Evolutionary conservation across 2,888 invertebrate genomes (phyloP), one percentile per base, ranked within the genome.

Genomic region (Ennomos quercinarius): DNA sequence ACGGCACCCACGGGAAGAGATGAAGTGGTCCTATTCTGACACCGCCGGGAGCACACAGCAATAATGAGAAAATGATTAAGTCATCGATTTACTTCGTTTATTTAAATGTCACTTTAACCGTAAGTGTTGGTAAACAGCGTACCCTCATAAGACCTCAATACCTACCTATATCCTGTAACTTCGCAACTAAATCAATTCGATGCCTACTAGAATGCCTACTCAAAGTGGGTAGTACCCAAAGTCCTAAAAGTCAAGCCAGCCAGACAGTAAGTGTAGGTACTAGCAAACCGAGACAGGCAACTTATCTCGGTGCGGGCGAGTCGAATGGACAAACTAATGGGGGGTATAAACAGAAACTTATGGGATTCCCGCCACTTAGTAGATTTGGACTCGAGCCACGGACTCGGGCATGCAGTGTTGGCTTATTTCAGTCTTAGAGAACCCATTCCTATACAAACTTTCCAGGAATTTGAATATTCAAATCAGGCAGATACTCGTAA

Each of bases 301-400:
- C 67, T 67, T 69, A 67, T 67, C 67, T 65, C 57, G 58, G 54
- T 40, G 54, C 53, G 57, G 61, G 64, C 48, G 61, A 66, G 61
- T 64, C 63, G 64, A 69, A 69, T 69, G 69, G 69, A 63, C 67
- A 66, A 67, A 69, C 67, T 67, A 69, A 69, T 69, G 67, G 62
- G 47, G 64, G 63, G 59, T 61, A 67, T 69, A 67, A 69, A 65
- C 66, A 62, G 68, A 65, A 69, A 69, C 67, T 67, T 69, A 64
- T 59, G 58, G 62, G 59, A 63, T 63, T 58, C 65, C 58, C 52
- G 58, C 65, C 65, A 67, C 67, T 69, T 67, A 69, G 65, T 63
- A 69, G 67, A 65, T 67, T 69, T 69, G 67, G 68, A 69, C 53
- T 54, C 43, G 62, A 64, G 65, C 68, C 67, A 68, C 64, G 17